Evolutionary conservation across 1,140 invertebrate species (phyloP), one percentile per base, ranked within the genome.

Genomic region (Phocides pigmalion): DNA sequence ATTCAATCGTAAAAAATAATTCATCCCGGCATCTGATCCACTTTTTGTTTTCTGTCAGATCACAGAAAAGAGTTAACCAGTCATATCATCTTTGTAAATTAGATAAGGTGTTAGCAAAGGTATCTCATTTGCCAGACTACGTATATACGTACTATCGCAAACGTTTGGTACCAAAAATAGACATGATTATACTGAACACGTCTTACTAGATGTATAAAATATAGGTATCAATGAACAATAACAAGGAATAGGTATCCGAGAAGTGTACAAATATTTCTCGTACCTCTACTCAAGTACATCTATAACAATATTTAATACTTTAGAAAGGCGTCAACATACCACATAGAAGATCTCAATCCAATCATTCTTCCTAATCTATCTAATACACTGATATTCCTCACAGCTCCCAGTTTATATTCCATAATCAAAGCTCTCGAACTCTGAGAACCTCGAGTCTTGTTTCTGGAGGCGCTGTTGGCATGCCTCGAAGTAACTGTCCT

Each of bases 381-480:
- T 88, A 89, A 88, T 87, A 89, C 87, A 89, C 87, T 89, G 83
- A 86, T 87, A 83, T 79, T 76, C 83, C 82, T 86, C 84, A 88
- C 85, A 90, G 85, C 84, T 86, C 78, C 76, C 66, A 61, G 76
- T 87, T 92, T 91, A 94, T 82, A 94, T 93, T 71, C 94, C 95
- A 83, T 94, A 95, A 82, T 96, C 95, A 79, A 96, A 96, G 50
- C 95, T 95, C 80, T 96, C 95, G 93, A 95, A 96, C 91, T 96
- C 95, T 65, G 95, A 95, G 84, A 95, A 95, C 70, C 95, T 93
- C 35, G 96, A 96, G 86, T 98, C 96, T 89, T 98, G 97, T 90
- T 97, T 97, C 82, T 97, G 95, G 78, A 98, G 92, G 75, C 95
- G 94, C 84, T 95, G 95, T 70, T 97, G 95, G 84, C 97, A 98